A percentile compares a stretch with the other conserved stretches of the same genome.
These are phyloP conservation scores for Alligator sinensis DNA, from an alignment of 2,113 vertebrate species.

Conservation along the genomic window DNA sequence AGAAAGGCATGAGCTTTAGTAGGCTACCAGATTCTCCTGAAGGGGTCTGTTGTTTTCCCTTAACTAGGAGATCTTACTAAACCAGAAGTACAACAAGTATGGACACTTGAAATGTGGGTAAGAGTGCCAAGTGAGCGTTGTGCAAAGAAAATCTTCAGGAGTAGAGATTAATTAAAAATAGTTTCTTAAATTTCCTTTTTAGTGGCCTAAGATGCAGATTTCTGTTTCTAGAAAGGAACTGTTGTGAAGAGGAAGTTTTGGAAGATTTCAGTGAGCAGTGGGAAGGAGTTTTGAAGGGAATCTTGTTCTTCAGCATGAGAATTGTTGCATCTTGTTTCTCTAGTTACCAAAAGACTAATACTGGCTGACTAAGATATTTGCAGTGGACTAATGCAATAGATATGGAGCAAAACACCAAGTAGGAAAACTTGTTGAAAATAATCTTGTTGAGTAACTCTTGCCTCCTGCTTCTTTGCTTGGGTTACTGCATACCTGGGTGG, in stretches of 20 bases:
- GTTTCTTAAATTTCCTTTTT: neutral
- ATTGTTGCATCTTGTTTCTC: slow-evolving; percentile 1
- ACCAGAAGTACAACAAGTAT: too few relatives aligned
- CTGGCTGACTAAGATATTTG: neutral
- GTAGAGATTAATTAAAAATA: neutral
- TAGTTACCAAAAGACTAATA: neutral
- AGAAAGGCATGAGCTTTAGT: too few relatives aligned
- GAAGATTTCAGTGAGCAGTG: neutral
- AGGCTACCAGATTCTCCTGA: too few relatives aligned
- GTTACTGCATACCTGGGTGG: neutral
- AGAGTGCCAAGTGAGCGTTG: too few relatives aligned
- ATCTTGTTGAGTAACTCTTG: neutral
- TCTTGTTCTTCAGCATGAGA: neutral
- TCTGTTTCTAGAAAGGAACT: neutral
- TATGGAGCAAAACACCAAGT: neutral
- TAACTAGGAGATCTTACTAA: too few relatives aligned
- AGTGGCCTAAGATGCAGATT: neutral
- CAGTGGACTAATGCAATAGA: slow-evolving; percentile 8
- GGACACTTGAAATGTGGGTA: too few relatives aligned
- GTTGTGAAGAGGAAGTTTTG: neutral
- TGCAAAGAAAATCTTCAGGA: too few relatives aligned
- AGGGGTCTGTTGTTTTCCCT: neutral
- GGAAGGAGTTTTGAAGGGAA: neutral
- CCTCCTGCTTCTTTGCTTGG: slow-evolving; percentile 1
- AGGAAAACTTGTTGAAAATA: neutral